Evolutionary conservation across 2,888 invertebrate genomes (phyloP).

Genomic region (Entomobrya multifasciata): DNA sequence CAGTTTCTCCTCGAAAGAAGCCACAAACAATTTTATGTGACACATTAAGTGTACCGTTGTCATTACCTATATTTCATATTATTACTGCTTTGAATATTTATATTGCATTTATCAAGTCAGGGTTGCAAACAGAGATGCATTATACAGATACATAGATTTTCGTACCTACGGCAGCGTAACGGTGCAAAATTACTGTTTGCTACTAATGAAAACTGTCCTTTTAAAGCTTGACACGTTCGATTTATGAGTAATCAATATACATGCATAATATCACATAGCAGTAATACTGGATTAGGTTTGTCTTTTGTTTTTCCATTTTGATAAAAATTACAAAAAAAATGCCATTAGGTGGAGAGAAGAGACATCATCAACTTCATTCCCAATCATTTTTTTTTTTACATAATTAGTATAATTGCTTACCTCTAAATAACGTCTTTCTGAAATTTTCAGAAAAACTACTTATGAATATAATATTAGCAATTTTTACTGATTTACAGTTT

Average conservation of each 20-base stretch:
- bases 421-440: slow-evolving; percentile 4
- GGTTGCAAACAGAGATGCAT: neutral
- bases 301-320: too few species aligned
- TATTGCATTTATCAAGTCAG: slow-evolving; percentile 10
- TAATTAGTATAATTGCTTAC: slow-evolving; percentile 13
- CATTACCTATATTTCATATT: neutral
- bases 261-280: neutral
- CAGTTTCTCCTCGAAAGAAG: slow-evolving; percentile 58
- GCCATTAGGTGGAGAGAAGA: neutral
- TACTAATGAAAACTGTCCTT: slow-evolving; percentile 11
- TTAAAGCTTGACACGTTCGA: neutral
- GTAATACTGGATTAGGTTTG: too few species aligned
- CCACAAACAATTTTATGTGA: slow-evolving; percentile 52
- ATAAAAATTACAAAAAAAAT: too few species aligned
- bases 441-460: neutral
- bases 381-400: neutral
- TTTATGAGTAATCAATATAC: neutral
- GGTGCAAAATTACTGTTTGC: neutral
- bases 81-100: neutral
- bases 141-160: neutral
- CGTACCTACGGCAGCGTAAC: neutral
- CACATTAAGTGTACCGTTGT: slow-evolving; percentile 41
- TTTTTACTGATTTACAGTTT: too few species aligned
- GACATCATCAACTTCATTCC: slow-evolving; percentile 18
- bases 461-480: too few species aligned